phyloP scores from a whole-genome alignment of 2,797 vertebrate species.

The Siniperca scherzeri region DNA sequence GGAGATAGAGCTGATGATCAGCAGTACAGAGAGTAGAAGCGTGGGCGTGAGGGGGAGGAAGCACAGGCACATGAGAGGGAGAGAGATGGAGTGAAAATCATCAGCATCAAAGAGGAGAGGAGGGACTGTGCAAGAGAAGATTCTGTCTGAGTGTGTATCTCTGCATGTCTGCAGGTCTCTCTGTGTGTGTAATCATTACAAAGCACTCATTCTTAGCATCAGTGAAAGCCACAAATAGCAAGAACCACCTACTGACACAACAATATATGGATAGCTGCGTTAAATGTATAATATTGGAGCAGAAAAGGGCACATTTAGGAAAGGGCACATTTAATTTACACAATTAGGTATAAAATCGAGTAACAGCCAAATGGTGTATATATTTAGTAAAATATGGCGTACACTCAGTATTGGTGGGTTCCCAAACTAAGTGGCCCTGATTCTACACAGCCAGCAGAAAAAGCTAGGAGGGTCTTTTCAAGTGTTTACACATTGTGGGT shows the following conservation, averaged over 20 bases:
- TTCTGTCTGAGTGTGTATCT: slow-evolving; percentile 29
- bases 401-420: neutral
- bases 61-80: slow-evolving; percentile 25
- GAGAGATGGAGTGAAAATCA: neutral
- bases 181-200: slow-evolving; percentile 44
- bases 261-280: slow-evolving; percentile 14
- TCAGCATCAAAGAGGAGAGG: slow-evolving; percentile 43
- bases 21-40: slow-evolving; percentile 50
- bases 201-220: slow-evolving; percentile 64
- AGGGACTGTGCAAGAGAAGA: slow-evolving; percentile 37
- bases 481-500: slow-evolving; percentile 9
- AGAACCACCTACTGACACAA: slow-evolving; percentile 42
- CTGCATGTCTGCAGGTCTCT: slow-evolving; percentile 16
- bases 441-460: slow-evolving; percentile 9
- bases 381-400: neutral
- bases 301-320: slow-evolving; percentile 25
- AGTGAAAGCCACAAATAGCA: slow-evolving; percentile 66
- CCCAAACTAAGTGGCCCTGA: slow-evolving; percentile 3
- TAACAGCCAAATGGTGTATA: slow-evolving; percentile 19
- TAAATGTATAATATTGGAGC: slow-evolving; percentile 28
- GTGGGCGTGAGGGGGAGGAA: slow-evolving; percentile 72
- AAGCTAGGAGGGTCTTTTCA: neutral
- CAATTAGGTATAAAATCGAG: neutral
- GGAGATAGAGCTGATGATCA: slow-evolving; percentile 52
- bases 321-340: slow-evolving; percentile 7